Evolutionary conservation across 2,888 invertebrate genomes (phyloP).

Genomic region (Cyaniris semiargus): DNA sequence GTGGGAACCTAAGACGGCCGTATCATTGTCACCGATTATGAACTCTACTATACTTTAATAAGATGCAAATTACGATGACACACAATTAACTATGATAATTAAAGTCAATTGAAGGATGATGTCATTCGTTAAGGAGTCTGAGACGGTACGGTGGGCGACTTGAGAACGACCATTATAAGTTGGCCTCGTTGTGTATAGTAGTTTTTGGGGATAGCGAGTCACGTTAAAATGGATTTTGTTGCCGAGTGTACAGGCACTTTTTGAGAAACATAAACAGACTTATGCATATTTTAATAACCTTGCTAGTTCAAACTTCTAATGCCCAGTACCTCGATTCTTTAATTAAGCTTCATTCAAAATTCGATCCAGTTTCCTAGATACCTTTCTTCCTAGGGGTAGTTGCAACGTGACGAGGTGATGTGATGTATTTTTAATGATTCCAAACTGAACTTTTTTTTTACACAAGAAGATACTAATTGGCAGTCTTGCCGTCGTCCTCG

Average conservation of each 20-base stretch:
- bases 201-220: neutral
- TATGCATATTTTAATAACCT: neutral
- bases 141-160: slow-evolving; percentile 24
- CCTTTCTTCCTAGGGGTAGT: too few relatives aligned
- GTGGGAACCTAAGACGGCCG: neutral
- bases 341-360: too few relatives aligned
- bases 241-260: neutral
- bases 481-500: too few relatives aligned
- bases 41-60: neutral
- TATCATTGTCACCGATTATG: neutral
- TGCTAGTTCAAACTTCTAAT: neutral
- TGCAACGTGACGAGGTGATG: too few relatives aligned
- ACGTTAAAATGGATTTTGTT: neutral
- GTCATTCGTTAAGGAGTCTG: slow-evolving; percentile 31
- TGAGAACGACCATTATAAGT: neutral
- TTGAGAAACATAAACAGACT: neutral
- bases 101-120: slow-evolving; percentile 30
- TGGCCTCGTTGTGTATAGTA: neutral
- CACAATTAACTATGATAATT: slow-evolving; percentile 22
- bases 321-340: neutral
- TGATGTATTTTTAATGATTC: too few relatives aligned
- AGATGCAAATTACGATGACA: neutral
- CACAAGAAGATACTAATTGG: too few relatives aligned
- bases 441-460: too few relatives aligned
- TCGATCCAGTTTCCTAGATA: too few relatives aligned